A percentile compares a stretch with the other conserved stretches of the same genome.
phyloP scores from a whole-genome alignment of 2,797 vertebrate genomes.

The Parotocinclus haroldoi region DNA sequence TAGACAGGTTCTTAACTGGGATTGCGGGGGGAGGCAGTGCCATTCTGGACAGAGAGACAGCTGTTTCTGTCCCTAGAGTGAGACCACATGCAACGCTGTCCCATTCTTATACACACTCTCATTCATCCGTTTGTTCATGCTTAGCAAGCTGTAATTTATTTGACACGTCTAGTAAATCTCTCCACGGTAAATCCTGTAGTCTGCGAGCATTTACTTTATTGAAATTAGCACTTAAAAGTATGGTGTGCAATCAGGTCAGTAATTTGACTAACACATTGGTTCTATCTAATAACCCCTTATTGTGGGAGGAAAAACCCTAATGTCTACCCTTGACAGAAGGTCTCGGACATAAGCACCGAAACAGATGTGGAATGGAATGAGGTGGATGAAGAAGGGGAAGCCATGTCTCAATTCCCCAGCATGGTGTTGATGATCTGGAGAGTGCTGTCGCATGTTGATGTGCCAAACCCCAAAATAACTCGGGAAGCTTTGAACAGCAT shows the following conservation, averaged over 20 bases:
- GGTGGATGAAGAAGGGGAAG: constrained; percentile 28
- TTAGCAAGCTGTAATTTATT: constrained; percentile 39
- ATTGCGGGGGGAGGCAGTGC: constrained; percentile 3
- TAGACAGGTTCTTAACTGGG: constrained; percentile 37
- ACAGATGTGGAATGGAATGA: constrained; percentile 23
- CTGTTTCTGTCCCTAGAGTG: constrained; percentile 42
- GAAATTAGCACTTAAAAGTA: constrained; percentile 30
- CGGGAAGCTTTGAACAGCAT: constrained; percentile 46
- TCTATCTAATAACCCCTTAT: constrained; percentile 1
- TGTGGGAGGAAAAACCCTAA: background rate
- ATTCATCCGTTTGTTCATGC: constrained; percentile 14
- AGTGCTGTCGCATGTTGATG: constrained; percentile 28
- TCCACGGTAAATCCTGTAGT: constrained; percentile 31
- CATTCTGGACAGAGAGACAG: constrained; percentile 39
- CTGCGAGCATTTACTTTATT: constrained; percentile 26
- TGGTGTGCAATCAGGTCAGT: constrained; percentile 15
- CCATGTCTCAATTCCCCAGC: constrained; percentile 23
- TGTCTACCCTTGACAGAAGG: constrained; percentile 14
- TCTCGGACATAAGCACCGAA: constrained; percentile 7
- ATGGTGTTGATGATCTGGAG: constrained; percentile 12
- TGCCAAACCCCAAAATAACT: constrained; percentile 38
- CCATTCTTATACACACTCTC: constrained; percentile 13
- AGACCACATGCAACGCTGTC: constrained; percentile 38
- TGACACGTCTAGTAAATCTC: constrained; percentile 32
- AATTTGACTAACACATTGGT: constrained; percentile 20